A percentile compares a stretch with the other conserved stretches of the same genome.
phyloP scores from a whole-genome alignment of 1,140 invertebrate genomes.

The Scylla paramamosain region DNA sequence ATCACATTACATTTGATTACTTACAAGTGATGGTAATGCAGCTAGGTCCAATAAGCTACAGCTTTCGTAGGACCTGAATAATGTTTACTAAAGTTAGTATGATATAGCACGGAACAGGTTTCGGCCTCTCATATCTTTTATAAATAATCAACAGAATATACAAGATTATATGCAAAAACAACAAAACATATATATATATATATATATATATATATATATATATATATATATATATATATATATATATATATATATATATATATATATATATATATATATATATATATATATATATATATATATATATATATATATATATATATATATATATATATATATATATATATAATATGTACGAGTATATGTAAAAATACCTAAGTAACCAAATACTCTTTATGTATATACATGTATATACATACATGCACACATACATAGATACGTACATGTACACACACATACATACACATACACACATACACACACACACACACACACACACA shows the following conservation, averaged over 20 bases:
- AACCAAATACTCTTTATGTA: background rate
- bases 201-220: slow-evolving; percentile 26
- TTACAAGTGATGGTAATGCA: too few relatives aligned
- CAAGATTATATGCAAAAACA: background rate
- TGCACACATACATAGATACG: slow-evolving; percentile 21
- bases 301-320: slow-evolving; percentile 26
- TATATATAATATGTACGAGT: slow-evolving; percentile 13
- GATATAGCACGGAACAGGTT: too few relatives aligned
- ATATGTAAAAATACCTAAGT: slow-evolving; percentile 22
- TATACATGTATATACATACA: slow-evolving; percentile 40
- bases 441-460: slow-evolving; percentile 29
- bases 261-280: slow-evolving; percentile 26
- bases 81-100: too few relatives aligned
- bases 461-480: slow-evolving; percentile 32
- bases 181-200: slow-evolving; percentile 12
- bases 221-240: slow-evolving; percentile 26
- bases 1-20: too few relatives aligned
- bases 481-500: background rate
- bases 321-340: slow-evolving; percentile 7
- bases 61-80: too few relatives aligned
- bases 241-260: slow-evolving; percentile 26
- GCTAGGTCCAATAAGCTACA: too few relatives aligned
- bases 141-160: too few relatives aligned
- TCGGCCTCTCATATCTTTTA: too few relatives aligned
- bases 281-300: slow-evolving; percentile 26